A percentile compares a stretch with the other conserved stretches of the same genome.
Evolutionary conservation across 1,140 invertebrate species (phyloP).

Genomic region (Dreissena rostriformis): DNA sequence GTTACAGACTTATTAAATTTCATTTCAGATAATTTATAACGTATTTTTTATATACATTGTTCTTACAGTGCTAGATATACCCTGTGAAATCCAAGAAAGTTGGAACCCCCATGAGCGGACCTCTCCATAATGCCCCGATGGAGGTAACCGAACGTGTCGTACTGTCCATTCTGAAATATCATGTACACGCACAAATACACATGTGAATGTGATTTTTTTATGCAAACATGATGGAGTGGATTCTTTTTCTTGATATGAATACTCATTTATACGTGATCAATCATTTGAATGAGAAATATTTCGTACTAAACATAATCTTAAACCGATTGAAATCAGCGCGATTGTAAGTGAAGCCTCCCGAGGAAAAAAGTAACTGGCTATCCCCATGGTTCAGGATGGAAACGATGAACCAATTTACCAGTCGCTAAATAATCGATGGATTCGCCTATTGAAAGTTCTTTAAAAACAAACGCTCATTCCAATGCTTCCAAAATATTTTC

Average conservation of each 20-base stretch:
- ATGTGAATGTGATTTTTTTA: too few relatives aligned
- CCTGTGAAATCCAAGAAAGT: conserved; percentile 73
- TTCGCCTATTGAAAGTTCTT: not conserved
- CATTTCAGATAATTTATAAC: too few relatives aligned
- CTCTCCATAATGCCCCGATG: conserved; percentile 26
- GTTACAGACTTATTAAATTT: too few relatives aligned
- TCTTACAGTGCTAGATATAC: conserved; percentile 37
- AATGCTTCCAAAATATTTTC: not conserved
- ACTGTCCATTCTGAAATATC: not conserved
- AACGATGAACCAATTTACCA: too few relatives aligned
- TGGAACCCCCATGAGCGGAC: conserved; percentile 69
- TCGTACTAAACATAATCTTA: too few relatives aligned
- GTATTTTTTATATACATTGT: not conserved
- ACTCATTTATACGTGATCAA: not conserved
- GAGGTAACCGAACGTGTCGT: conserved; percentile 40
- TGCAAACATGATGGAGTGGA: not conserved
- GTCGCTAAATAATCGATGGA: not conserved
- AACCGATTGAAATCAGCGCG: too few relatives aligned
- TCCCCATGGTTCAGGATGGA: too few relatives aligned
- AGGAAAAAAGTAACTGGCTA: too few relatives aligned
- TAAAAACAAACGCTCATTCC: not conserved
- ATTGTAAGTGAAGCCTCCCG: too few relatives aligned
- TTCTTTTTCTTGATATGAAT: not conserved
- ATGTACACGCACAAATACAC: not conserved
- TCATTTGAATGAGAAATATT: too few relatives aligned